A percentile compares a stretch with the other conserved stretches of the same genome.
These are phyloP conservation scores for Cryptosula pallasiana DNA, from an alignment of 2,888 invertebrate species.

Conservation along the genomic window DNA sequence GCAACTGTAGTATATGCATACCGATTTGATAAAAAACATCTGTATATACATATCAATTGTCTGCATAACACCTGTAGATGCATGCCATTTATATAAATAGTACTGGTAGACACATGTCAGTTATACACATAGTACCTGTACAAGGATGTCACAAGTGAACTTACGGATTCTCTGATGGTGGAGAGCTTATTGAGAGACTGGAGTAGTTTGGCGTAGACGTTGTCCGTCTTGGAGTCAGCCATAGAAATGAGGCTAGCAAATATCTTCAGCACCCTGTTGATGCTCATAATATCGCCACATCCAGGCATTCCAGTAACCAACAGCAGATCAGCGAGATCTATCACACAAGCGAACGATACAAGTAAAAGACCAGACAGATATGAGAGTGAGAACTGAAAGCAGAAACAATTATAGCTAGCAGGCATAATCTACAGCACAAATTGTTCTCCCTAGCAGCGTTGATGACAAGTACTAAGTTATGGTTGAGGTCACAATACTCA, in stretches of 20 bases:
- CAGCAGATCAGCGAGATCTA: slow-evolving; percentile 71
- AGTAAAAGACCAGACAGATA: too few species aligned
- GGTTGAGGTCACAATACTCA: too few species aligned
- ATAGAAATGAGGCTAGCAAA: slow-evolving; percentile 63
- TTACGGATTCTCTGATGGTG: neutral
- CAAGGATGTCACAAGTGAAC: slow-evolving; percentile 28
- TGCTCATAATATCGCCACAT: slow-evolving; percentile 39
- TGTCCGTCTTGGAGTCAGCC: neutral
- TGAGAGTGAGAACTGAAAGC: too few species aligned
- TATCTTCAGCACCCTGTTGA: slow-evolving; percentile 62
- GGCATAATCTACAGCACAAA: too few species aligned
- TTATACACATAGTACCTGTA: slow-evolving; percentile 60
- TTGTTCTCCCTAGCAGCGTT: too few species aligned
- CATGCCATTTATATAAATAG: neutral
- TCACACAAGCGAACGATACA: too few species aligned
- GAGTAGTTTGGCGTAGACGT: neutral
- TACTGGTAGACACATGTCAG: too few species aligned
- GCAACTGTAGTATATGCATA: too few species aligned
- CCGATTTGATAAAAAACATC: too few species aligned
- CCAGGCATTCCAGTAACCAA: slow-evolving; percentile 66
- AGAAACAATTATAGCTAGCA: too few species aligned
- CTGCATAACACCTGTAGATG: slow-evolving; percentile 59
- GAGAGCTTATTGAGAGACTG: slow-evolving; percentile 12
- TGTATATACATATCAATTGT: slow-evolving; percentile 42
- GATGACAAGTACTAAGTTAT: too few species aligned